These are phyloP conservation scores for Syrmaticus mikado DNA, from an alignment of 2,113 vertebrate species.

Conservation along the genomic window DNA sequence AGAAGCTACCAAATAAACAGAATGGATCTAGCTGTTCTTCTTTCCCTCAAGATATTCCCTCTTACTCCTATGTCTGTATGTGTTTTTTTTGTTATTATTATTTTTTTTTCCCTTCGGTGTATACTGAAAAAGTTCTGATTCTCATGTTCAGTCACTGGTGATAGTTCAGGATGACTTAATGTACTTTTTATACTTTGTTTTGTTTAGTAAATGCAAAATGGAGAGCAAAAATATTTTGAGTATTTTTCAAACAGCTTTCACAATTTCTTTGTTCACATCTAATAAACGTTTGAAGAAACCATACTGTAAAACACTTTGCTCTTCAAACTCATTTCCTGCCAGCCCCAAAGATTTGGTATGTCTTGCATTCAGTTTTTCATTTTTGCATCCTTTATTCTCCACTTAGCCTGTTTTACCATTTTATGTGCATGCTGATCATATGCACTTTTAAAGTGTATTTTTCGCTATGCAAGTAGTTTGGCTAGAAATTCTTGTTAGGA, in stretches of 20 bases:
- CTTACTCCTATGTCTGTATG: not conserved
- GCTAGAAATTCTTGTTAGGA: not conserved
- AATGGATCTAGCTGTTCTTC: not conserved
- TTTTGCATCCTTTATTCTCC: not conserved
- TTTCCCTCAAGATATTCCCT: not conserved
- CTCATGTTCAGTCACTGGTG: not conserved
- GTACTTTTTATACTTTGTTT: not conserved
- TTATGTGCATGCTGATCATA: not conserved
- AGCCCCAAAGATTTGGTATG: not conserved
- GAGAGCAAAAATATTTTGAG: not conserved
- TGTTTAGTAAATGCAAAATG: not conserved
- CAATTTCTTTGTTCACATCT: not conserved
- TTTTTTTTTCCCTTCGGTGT: not conserved
- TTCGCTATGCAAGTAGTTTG: not conserved
- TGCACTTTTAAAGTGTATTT: not conserved
- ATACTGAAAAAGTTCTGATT: not conserved
- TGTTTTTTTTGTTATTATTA: not conserved
- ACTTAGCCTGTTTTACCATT: not conserved
- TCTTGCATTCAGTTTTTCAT: not conserved
- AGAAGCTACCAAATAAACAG: not conserved
- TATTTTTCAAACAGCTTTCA: not conserved
- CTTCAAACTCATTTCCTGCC: slow-evolving; percentile 56
- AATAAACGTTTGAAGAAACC: slow-evolving; percentile 32
- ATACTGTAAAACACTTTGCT: not conserved
- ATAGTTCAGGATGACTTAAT: not conserved